Conservation (phyloP, 2,888 invertebrate species). For the Tetheella fluctuosa region DNA sequence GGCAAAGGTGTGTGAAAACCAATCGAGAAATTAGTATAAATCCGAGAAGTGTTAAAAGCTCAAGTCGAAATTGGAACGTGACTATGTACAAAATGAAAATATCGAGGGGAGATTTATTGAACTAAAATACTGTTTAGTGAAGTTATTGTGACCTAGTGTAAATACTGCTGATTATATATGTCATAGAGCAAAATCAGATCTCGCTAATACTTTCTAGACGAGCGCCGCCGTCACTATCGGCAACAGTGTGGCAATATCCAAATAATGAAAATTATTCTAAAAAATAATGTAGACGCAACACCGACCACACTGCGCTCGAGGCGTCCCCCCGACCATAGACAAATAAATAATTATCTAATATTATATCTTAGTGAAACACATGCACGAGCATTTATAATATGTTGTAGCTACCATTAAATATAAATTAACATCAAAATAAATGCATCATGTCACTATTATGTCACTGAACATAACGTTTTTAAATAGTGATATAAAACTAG, state of each 20-base stretch:
- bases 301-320: slow-evolving; percentile 56
- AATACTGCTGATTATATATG: slow-evolving; percentile 70
- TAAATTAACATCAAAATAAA: slow-evolving; percentile 83
- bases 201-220: slow-evolving; percentile 62
- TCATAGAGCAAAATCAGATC: slow-evolving; percentile 71
- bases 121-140: slow-evolving; percentile 78
- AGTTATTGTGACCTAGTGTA: slow-evolving; percentile 71
- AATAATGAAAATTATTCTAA: slow-evolving; percentile 69
- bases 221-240: slow-evolving; percentile 40
- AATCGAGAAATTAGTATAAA: slow-evolving; percentile 63
- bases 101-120: slow-evolving; percentile 61
- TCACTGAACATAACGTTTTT: slow-evolving; percentile 75
- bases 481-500: slow-evolving; percentile 75
- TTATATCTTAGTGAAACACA: slow-evolving; percentile 72
- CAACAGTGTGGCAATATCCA: slow-evolving; percentile 57
- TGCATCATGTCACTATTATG: slow-evolving; percentile 83
- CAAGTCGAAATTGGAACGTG: slow-evolving; percentile 52
- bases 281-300: slow-evolving; percentile 57
- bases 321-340: slow-evolving; percentile 50
- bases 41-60: slow-evolving; percentile 53
- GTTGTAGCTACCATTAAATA: slow-evolving; percentile 81
- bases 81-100: slow-evolving; percentile 70
- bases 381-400: slow-evolving; percentile 78
- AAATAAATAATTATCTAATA: slow-evolving; percentile 78
- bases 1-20: slow-evolving; percentile 81